These are phyloP conservation scores for Saccopteryx leptura DNA, from an alignment of 2,113 vertebrate species.

Conservation along the genomic window DNA sequence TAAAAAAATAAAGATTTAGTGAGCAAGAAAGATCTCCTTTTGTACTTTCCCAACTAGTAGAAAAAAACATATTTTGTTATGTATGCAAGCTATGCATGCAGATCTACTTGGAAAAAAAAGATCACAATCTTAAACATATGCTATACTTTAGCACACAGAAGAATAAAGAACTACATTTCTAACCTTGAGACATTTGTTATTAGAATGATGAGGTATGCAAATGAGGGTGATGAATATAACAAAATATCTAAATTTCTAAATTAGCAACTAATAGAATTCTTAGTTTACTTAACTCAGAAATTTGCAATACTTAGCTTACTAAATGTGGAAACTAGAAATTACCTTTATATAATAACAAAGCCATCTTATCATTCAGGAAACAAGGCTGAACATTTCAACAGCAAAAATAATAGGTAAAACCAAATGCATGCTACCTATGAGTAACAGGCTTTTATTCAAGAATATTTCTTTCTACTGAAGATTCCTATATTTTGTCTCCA, in stretches of 20 bases:
- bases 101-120: constrained; percentile 52
- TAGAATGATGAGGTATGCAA: neutral
- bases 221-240: neutral
- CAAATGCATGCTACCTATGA: neutral
- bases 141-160: neutral
- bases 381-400: neutral
- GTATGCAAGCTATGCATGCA: neutral
- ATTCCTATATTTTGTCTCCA: constrained; percentile 35
- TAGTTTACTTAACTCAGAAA: constrained; percentile 46
- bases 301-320: neutral
- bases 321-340: constrained; percentile 56
- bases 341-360: neutral
- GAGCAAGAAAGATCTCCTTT: neutral
- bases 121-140: neutral
- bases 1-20: constrained; percentile 28
- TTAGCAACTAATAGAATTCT: constrained; percentile 49
- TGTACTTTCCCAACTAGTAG: neutral
- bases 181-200: neutral
- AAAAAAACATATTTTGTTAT: neutral
- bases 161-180: constrained; percentile 20
- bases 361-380: constrained; percentile 43
- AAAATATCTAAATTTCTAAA: constrained; percentile 25
- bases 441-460: constrained; percentile 5
- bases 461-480: neutral
- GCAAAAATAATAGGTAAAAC: constrained; percentile 27